Base-by-base conservation (phyloP, 2,888 invertebrate genomes). In the Hecatera dysodea region DNA sequence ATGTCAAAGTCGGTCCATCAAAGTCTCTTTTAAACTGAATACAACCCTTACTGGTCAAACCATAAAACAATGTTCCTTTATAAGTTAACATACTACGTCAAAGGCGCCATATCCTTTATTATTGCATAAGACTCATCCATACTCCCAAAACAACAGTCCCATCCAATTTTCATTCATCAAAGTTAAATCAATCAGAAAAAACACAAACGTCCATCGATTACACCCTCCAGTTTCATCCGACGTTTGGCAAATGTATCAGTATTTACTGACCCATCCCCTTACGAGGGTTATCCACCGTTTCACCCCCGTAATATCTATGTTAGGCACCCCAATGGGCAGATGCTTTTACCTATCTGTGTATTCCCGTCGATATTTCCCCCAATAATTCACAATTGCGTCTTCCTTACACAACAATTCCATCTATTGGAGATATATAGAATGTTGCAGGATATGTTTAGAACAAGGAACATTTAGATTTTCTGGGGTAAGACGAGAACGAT, bases 301-400 rank as follows among this genome's bases (percentile, higher is more conserved):
- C 81, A 71, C 83, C 77, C 78, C 69, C 67, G 76, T 80, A 78
- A 81, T 85, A 85, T 80, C 80, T 78, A 75, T 77, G 84, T 80
- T 85, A 82, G 82, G 73, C 82, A 78, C 76, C 72, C 78, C 80
- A 87, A 88, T 86, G 86, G 88, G 78, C 87, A 86, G 88, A 88
- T 84, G 88, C 89, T 88, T 86, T 90, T 86, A 86, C 89, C 89
- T 87, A 86, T 84, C 83, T 81, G 57, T 78, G 82, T 82, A 77
- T 80, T 72, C 82, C 78, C 83, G 75, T 86, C 91, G 89, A 91
- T 91, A 88, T 85, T 84, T 84, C 85, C 75, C 57, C 86, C 88
- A 87, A 92, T 93, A 92, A 92, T 88, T 93, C 93, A 92, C 90
- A 91, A 91, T 92, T 89, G 90, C 85, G 81, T 92, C 92, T 91